Conservation (phyloP, 2,888 invertebrate species). For the Myathropa florea region DNA sequence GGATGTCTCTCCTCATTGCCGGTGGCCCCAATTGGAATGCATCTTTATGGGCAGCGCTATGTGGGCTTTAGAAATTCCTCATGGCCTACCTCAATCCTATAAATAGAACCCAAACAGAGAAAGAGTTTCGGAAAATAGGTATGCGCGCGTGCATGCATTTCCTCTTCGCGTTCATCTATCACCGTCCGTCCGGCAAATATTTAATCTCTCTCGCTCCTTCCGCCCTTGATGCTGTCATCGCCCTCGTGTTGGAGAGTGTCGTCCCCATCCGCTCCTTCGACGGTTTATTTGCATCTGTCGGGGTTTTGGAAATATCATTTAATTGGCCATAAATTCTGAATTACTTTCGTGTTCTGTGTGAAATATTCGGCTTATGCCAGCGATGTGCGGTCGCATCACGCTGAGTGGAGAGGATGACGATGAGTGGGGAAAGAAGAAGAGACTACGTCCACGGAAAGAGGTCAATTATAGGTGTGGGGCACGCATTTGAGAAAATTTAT, state of each 20-base stretch:
- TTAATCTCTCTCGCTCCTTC: conserved; percentile 28
- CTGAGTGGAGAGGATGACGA: neutral
- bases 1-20: conserved; percentile 7
- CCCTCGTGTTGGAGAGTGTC: neutral
- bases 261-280: neutral
- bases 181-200: conserved; percentile 1
- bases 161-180: neutral
- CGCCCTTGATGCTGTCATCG: conserved; percentile 11
- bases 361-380: neutral
- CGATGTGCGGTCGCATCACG: neutral
- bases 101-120: conserved; percentile 50
- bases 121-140: conserved; percentile 18
- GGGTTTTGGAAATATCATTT: conserved; percentile 41
- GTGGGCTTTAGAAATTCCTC: conserved; percentile 31
- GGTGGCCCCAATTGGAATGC: conserved; percentile 56
- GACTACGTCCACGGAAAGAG: conserved; percentile 27
- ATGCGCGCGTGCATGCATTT: conserved; percentile 38
- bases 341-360: conserved; percentile 37
- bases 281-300: conserved; percentile 54
- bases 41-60: conserved; percentile 19
- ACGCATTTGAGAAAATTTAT: conserved; percentile 33
- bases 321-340: conserved; percentile 57
- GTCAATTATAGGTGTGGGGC: conserved; percentile 51
- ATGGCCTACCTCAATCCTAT: conserved; percentile 65
- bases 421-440: neutral